Percentiles rank a stretch among this genome's conserved stretches.
Evolutionary conservation across 1,140 invertebrate genomes (phyloP).

Genomic region (Zaprionus taronus): DNA sequence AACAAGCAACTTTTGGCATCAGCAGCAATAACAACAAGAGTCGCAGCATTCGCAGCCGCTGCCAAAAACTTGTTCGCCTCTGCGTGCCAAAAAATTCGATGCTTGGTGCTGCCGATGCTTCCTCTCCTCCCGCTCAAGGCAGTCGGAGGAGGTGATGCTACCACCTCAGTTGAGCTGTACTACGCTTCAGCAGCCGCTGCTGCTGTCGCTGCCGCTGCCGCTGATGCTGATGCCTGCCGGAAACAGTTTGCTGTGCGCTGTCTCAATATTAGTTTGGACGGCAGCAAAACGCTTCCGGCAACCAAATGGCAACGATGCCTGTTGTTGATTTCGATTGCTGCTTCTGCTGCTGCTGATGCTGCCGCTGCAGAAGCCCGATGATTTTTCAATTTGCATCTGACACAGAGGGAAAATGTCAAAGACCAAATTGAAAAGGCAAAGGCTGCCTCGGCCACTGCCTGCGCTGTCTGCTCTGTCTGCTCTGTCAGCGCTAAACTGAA

Average conservation of each 20-base stretch:
- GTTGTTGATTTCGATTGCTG: slow-evolving; percentile 60
- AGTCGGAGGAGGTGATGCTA: slow-evolving; percentile 16
- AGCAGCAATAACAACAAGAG: slow-evolving; percentile 58
- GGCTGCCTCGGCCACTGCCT: slow-evolving; percentile 9
- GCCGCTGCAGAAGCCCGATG: slow-evolving; percentile 54
- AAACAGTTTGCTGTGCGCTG: slow-evolving; percentile 62
- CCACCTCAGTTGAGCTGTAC: slow-evolving; percentile 10
- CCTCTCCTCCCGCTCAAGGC: slow-evolving; percentile 46
- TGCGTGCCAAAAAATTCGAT: slow-evolving; percentile 70
- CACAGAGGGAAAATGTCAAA: slow-evolving; percentile 74
- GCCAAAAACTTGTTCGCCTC: slow-evolving; percentile 72
- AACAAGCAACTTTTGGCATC: slow-evolving; percentile 77
- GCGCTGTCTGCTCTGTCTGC: neutral
- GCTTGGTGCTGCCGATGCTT: slow-evolving; percentile 29
- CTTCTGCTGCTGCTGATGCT: slow-evolving; percentile 7
- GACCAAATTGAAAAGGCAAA: slow-evolving; percentile 79
- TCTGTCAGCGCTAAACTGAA: slow-evolving; percentile 33
- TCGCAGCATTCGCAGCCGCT: slow-evolving; percentile 35
- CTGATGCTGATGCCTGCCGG: slow-evolving; percentile 44
- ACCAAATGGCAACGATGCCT: slow-evolving; percentile 56
- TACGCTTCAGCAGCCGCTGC: neutral
- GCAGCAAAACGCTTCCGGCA: slow-evolving; percentile 78
- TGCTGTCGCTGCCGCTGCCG: neutral
- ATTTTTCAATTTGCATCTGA: slow-evolving; percentile 82
- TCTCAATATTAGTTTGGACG: slow-evolving; percentile 78